phyloP scores from a whole-genome alignment of 2,797 vertebrate genomes.

The Hephaestus fuliginosus region DNA sequence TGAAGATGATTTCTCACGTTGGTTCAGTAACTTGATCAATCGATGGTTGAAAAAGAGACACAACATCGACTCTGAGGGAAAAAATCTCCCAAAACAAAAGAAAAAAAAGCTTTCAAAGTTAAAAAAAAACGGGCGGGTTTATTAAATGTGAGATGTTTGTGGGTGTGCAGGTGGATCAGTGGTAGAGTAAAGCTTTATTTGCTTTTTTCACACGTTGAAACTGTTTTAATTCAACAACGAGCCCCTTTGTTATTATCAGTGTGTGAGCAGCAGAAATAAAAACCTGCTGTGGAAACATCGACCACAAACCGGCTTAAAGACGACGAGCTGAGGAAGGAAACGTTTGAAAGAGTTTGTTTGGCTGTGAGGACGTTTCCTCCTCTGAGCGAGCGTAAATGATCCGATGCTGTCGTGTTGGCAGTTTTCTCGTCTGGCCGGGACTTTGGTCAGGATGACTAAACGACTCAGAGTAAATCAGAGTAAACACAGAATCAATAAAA shows the following conservation, averaged over 20 bases:
- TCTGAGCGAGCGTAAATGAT: constrained; percentile 4
- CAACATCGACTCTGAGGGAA: neutral
- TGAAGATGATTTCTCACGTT: too few species aligned
- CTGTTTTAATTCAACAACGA: too few species aligned
- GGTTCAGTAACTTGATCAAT: neutral
- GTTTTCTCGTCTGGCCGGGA: constrained; percentile 18
- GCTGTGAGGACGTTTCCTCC: neutral
- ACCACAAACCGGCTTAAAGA: neutral
- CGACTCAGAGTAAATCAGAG: constrained; percentile 52
- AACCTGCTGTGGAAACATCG: neutral
- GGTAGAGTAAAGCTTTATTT: too few species aligned
- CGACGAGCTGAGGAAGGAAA: neutral
- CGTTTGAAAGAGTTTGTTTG: neutral
- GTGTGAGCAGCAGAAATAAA: neutral
- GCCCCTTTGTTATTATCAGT: neutral
- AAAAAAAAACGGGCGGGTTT: too few species aligned
- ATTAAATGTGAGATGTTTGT: too few species aligned
- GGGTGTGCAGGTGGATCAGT: too few species aligned
- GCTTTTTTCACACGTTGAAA: too few species aligned
- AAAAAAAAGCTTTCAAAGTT: too few species aligned
- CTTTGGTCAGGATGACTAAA: constrained; percentile 17
- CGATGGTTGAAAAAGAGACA: too few species aligned
- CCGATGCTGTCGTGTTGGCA: constrained; percentile 19
- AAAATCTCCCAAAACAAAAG: too few species aligned
- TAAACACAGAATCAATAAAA: constrained; percentile 58